Evolutionary conservation across 2,888 invertebrate genomes (phyloP).

Genomic region (Noctua janthina): DNA sequence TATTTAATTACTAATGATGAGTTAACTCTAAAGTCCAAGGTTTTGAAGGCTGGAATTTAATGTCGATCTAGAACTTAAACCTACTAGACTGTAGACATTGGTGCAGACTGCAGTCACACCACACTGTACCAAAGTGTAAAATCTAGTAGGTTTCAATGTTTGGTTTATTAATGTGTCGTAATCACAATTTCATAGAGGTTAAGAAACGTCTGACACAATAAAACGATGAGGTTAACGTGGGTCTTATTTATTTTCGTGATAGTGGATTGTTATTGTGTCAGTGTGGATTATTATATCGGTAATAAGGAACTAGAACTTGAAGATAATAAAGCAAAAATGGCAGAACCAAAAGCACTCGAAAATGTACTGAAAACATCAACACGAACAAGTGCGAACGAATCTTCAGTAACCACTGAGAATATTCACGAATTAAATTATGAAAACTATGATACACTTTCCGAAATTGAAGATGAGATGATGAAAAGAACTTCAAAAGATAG

Average conservation of each 20-base stretch:
- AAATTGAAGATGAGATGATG: conserved; percentile 55
- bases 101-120: neutral
- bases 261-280: conserved; percentile 60
- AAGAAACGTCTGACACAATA: neutral
- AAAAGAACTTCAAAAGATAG: conserved; percentile 25
- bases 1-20: neutral
- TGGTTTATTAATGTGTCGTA: neutral
- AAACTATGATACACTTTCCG: conserved; percentile 47
- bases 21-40: neutral
- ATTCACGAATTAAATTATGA: conserved; percentile 47
- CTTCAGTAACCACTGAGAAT: conserved; percentile 1
- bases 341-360: conserved; percentile 3
- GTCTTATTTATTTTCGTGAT: conserved; percentile 50
- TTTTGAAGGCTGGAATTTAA: neutral
- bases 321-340: conserved; percentile 19
- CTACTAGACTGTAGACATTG: neutral
- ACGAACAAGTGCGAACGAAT: conserved; percentile 23
- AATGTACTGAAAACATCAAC: conserved; percentile 16
- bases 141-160: conserved; percentile 42
- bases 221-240: conserved; percentile 36
- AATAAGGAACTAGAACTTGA: conserved; percentile 39
- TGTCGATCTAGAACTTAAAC: neutral
- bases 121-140: neutral
- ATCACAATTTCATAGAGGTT: neutral
- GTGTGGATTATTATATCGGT: conserved; percentile 72